Evolutionary conservation across 2,113 vertebrate genomes (phyloP), one percentile per base, ranked within the genome.

Genomic region (Lophius piscatorius): DNA sequence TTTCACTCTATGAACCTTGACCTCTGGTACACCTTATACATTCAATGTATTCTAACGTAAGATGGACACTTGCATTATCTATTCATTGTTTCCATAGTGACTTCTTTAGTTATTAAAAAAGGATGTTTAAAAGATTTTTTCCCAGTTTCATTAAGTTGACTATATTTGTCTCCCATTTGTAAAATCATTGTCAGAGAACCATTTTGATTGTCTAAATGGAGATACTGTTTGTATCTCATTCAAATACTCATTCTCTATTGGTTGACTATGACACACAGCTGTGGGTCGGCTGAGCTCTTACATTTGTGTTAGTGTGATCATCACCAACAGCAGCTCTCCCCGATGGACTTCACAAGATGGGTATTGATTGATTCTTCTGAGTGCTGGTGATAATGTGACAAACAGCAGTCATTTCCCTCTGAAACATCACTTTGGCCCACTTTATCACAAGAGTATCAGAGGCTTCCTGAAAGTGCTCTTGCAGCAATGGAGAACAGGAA

Each of bases 321-420:
- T 13, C 60, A 70, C 0, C 55, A 63, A 0, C 55, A 64, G 59
- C 51, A 62, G 26, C 28, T 73, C 48, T 69, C 61, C 52, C 66
- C 66, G 66, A 80, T 68, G 74, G 70, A 70, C 54, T 66, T 49
- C 51, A 63, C 46, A 49, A 79, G 82, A 85, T 86, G 71, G 72
- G 48, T 88, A 88, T 85, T 82, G 82, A 86, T 86, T 82, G 70
- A 61, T 67, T 74, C 65, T 68, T 69, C 39, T 72, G 62, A 82
- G 73, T 81, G 75, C 23, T 78, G 67, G 67, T 82, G 81, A 83
- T 87, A 86, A 81, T 88, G 74, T 84, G 84, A 88, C 84, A 87
- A 88, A 85, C 76, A 83, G 78, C 69, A 82, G 83, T 84, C 82
- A 85, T 82, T 86, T 84, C 75, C 77, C 71, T 66, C 70, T 78